phyloP scores from a whole-genome alignment of 2,888 invertebrate genomes.

The Clanis bilineata region DNA sequence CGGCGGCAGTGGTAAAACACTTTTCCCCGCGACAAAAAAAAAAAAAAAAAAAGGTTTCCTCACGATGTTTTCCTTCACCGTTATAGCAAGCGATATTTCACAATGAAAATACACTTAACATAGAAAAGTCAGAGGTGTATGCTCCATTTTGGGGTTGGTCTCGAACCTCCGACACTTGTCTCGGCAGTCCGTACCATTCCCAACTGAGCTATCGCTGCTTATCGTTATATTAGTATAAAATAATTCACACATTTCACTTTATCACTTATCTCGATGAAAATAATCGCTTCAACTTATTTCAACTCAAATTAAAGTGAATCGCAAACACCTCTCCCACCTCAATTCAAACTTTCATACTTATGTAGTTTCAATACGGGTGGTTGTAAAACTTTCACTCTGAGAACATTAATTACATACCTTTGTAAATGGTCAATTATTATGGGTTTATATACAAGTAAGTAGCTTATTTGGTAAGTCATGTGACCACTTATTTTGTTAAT shows the following conservation, averaged over 20 bases:
- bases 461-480: not conserved
- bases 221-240: not conserved
- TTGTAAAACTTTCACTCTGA: conserved; percentile 75
- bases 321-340: conserved; percentile 65
- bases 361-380: conserved; percentile 72
- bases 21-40: no score
- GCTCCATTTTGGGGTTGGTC: no score
- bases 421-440: conserved; percentile 22
- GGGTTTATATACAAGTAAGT: not conserved
- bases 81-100: no score
- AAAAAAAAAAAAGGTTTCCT: no score
- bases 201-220: not conserved
- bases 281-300: conserved; percentile 64
- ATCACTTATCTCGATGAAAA: conserved; percentile 39
- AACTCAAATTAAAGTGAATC: conserved; percentile 69
- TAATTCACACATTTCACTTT: conserved; percentile 3
- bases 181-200: no score
- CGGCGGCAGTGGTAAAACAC: no score
- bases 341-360: conserved; percentile 72
- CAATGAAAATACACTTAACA: no score
- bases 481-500: not conserved
- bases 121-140: no score
- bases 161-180: no score
- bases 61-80: no score
- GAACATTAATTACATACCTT: conserved; percentile 75